phyloP scores from a whole-genome alignment of 2,888 invertebrate genomes.

The Drosophila paracracens region DNA sequence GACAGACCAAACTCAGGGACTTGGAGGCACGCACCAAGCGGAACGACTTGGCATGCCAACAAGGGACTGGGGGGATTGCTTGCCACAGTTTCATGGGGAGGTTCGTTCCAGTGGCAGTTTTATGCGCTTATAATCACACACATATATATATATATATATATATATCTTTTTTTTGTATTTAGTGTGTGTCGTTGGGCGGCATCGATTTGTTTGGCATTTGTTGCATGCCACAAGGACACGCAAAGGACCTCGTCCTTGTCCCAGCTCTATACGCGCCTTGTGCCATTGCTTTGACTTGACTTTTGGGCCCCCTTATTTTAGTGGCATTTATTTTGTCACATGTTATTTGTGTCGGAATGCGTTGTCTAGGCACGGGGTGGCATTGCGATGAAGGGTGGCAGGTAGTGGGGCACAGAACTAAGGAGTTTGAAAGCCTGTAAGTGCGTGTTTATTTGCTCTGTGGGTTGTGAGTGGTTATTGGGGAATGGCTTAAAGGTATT shows the following conservation, averaged over 20 bases:
- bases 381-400: not conserved
- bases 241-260: not conserved
- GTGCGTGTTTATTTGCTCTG: slow-evolving; percentile 72
- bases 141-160: not conserved
- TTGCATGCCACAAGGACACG: slow-evolving; percentile 68
- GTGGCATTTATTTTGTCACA: slow-evolving; percentile 76
- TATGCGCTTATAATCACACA: slow-evolving; percentile 73
- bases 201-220: slow-evolving; percentile 76
- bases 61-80: not conserved
- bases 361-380: slow-evolving; percentile 29
- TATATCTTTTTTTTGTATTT: slow-evolving; percentile 34
- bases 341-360: slow-evolving; percentile 62
- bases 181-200: slow-evolving; percentile 35
- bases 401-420: slow-evolving; percentile 1
- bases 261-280: not conserved
- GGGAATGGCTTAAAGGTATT: slow-evolving; percentile 63
- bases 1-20: slow-evolving; percentile 29
- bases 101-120: slow-evolving; percentile 46
- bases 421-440: slow-evolving; percentile 62
- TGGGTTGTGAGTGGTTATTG: slow-evolving; percentile 37
- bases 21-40: slow-evolving; percentile 49
- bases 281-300: slow-evolving; percentile 31
- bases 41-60: slow-evolving; percentile 37
- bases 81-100: not conserved
- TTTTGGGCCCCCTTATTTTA: slow-evolving; percentile 58